Evolutionary conservation across 2,888 invertebrate species (phyloP).

Genomic region (Lasioglossum oenotherae): DNA sequence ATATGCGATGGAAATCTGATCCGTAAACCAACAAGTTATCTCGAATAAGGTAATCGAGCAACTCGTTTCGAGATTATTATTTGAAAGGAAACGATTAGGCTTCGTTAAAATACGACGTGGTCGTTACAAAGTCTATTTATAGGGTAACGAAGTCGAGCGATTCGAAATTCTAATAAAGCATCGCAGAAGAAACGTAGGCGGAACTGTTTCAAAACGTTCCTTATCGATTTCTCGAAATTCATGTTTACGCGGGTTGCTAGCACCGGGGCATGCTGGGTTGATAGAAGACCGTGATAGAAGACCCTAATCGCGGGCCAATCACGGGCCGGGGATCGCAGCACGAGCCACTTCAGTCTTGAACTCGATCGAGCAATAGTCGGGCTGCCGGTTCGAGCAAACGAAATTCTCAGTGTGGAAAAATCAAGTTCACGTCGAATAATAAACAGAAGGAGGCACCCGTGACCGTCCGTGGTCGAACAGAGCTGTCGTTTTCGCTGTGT

Average conservation of each 20-base stretch:
- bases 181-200: not conserved
- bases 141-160: not conserved
- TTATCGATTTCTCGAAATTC: conserved; percentile 58
- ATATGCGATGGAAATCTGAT: not conserved
- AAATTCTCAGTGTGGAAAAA: conserved; percentile 73
- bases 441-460: conserved; percentile 40
- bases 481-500: conserved; percentile 50
- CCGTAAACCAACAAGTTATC: not conserved
- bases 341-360: conserved; percentile 80
- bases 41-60: not conserved
- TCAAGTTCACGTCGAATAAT: conserved; percentile 50
- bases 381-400: conserved; percentile 74
- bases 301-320: conserved; percentile 83
- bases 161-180: not conserved
- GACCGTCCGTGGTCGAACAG: conserved; percentile 42
- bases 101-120: not conserved
- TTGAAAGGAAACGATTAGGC: not conserved
- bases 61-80: not conserved
- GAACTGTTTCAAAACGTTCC: not conserved
- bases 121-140: not conserved
- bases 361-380: conserved; percentile 79
- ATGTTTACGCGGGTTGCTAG: conserved; percentile 73
- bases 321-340: conserved; percentile 66
- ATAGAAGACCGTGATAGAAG: conserved; percentile 85
- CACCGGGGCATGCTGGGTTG: conserved; percentile 81